These are phyloP conservation scores for Adelges cooleyi DNA, from an alignment of 1,140 invertebrate species.

Conservation along the genomic window DNA sequence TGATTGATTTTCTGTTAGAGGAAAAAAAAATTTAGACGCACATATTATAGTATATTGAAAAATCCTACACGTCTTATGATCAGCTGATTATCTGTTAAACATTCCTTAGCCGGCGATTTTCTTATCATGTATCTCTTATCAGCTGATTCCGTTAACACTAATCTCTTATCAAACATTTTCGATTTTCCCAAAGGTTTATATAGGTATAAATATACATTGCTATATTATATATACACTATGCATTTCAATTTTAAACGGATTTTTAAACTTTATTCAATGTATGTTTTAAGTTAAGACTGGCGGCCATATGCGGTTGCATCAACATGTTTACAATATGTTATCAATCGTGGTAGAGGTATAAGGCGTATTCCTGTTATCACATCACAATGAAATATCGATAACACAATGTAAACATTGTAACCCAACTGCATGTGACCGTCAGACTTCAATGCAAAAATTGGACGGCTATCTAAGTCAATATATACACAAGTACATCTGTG, in stretches of 20 bases:
- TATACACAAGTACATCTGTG: neutral
- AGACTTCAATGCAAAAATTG: neutral
- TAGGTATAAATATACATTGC: too few species aligned
- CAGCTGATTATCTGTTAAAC: neutral
- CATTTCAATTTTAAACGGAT: too few species aligned
- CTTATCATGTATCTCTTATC: neutral
- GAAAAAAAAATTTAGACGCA: neutral
- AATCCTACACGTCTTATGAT: neutral
- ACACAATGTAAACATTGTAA: too few species aligned
- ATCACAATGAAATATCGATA: too few species aligned
- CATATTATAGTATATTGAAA: neutral
- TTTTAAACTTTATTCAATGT: too few species aligned
- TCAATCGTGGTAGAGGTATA: too few species aligned
- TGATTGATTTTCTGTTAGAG: slow-evolving; percentile 34
- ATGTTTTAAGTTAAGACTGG: too few species aligned
- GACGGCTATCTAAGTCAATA: neutral
- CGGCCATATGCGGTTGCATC: too few species aligned
- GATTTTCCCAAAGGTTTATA: neutral
- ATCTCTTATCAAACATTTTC: neutral
- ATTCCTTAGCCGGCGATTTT: neutral
- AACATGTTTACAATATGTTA: too few species aligned
- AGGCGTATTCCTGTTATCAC: too few species aligned
- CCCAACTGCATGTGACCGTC: neutral
- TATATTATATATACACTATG: too few species aligned
- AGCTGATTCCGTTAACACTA: neutral